Conservation (phyloP, 2,888 invertebrate genomes). For the Dolichomitus sp. region DNA sequence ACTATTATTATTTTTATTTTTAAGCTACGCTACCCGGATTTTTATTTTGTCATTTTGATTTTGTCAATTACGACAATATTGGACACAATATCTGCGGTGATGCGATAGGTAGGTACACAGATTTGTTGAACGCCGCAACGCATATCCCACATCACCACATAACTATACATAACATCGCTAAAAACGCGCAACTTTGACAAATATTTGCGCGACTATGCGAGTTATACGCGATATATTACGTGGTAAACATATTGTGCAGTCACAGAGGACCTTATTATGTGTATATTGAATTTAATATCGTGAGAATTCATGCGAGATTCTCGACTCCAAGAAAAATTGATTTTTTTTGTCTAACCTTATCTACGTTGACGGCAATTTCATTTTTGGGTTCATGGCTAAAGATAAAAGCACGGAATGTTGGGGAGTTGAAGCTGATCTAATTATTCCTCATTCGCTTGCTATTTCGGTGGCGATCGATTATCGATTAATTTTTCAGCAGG, state of each 20-base stretch:
- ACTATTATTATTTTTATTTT: background rate
- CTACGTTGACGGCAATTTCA: background rate
- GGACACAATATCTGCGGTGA: no score
- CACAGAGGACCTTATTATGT: background rate
- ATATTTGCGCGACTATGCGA: constrained; percentile 45
- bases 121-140: background rate
- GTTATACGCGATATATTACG: constrained; percentile 16
- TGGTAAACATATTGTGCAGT: constrained; percentile 17
- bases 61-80: constrained; percentile 11
- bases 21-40: background rate
- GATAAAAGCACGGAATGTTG: background rate
- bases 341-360: background rate
- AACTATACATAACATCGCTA: background rate
- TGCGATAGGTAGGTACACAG: constrained; percentile 20
- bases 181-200: constrained; percentile 33
- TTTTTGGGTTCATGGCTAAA: background rate
- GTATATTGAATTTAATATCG: background rate
- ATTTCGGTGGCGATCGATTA: background rate
- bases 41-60: background rate
- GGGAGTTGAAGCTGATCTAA: background rate
- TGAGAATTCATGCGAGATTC: background rate
- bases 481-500: background rate
- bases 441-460: constrained; percentile 8
- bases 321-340: background rate
- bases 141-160: background rate